phyloP scores from a whole-genome alignment of 2,888 invertebrate genomes.

The Protodeltote pygarga region DNA sequence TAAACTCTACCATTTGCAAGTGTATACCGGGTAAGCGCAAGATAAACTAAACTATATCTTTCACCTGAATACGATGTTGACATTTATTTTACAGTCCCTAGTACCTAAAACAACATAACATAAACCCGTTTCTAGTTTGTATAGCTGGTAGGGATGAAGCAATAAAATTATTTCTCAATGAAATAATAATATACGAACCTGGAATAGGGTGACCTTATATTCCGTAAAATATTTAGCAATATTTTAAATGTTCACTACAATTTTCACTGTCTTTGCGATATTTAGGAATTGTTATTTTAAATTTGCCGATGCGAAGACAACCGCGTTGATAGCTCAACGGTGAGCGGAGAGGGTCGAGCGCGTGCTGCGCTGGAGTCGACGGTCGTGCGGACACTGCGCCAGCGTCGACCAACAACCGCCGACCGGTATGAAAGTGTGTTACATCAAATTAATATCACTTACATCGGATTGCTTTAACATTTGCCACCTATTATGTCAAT shows the following conservation, averaged over 20 bases:
- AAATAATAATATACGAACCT: conserved; percentile 34
- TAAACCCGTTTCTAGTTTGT: conserved; percentile 2
- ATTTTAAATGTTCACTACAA: conserved; percentile 24
- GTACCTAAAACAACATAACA: not conserved
- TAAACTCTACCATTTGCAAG: too few relatives aligned
- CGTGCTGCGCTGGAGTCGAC: conserved; percentile 72
- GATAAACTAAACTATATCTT: conserved; percentile 19
- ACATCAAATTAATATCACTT: conserved; percentile 80
- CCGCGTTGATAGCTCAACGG: conserved; percentile 53
- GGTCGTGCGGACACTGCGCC: conserved; percentile 70
- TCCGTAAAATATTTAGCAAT: conserved; percentile 14
- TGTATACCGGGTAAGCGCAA: conserved; percentile 4
- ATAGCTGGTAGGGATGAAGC: conserved; percentile 5
- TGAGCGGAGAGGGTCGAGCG: conserved; percentile 50
- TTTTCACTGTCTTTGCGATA: conserved; percentile 31
- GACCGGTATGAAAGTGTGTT: conserved; percentile 78
- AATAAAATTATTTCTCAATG: conserved; percentile 6
- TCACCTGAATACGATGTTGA: conserved; percentile 17
- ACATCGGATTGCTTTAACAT: conserved; percentile 71
- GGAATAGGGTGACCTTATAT: conserved; percentile 18
- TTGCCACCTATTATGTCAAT: conserved; percentile 71
- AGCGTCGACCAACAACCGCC: conserved; percentile 47
- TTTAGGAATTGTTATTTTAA: conserved; percentile 16
- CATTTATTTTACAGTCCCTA: conserved; percentile 19
- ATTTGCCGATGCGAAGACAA: conserved; percentile 19